Base-by-base conservation (phyloP, 2,888 invertebrate genomes). In the Leucania comma region DNA sequence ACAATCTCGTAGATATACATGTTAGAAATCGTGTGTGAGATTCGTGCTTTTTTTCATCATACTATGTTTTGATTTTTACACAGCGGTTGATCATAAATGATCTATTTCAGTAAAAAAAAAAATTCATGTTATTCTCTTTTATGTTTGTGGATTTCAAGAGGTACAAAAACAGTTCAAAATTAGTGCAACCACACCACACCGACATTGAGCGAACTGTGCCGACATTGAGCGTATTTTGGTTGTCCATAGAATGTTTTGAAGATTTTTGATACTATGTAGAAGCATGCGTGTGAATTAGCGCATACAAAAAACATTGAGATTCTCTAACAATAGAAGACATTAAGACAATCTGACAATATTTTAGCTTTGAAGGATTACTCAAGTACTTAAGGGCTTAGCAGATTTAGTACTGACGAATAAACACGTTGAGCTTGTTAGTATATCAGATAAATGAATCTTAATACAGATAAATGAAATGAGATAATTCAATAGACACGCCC, bases 381-480 rank as follows among this genome's bases (percentile, higher is more conserved):
- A 32, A 60, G 26, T 6, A 5, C 53, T 53, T 53, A n/a, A 61
- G 42, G 32, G 35, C 17, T 22, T 29, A 51, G 42, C 42, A 42
- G 8, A 5, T 63, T 17, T 29, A 29, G 14, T 29, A 48, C 35
- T 51, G 42, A 68, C 42, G 35, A 35, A 76, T 57, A 75, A 72
- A 76, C 50, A 38, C 46, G 66, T 54, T 66, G 54, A 3, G 46
- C 46, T 57, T 57, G 57, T 68, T 72, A 76, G 42, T 57, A 6
- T 72, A 81, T 77, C 78, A 29, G 50, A 58, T 70, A 78, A 65
- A 67, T 65, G 29, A 70, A 79, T 74, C 74, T 70, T 54, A 78
- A 54, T 65, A 58, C 54, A 61, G 80, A 78, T 82, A 65, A 80
- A 82, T 79, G 35, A 79, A 70, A 56, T 70, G 56, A 50, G 75